Base-by-base conservation (phyloP, 2,797 vertebrate species). In the Paguma larvata region DNA sequence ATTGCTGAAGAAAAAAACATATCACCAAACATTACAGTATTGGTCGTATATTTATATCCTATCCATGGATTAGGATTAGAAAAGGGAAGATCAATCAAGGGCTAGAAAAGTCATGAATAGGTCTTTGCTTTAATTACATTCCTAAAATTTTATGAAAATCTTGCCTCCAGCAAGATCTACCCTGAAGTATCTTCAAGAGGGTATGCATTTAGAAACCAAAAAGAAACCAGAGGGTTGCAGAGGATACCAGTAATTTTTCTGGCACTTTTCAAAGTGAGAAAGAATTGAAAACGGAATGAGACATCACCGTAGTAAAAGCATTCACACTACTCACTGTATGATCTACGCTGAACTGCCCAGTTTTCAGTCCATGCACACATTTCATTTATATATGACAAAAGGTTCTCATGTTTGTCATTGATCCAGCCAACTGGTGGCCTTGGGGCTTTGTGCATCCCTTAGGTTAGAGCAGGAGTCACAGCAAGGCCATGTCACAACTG, bases 241-340 rank as follows among this genome's bases (percentile, higher is more conserved):
- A 97, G 96, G 92, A 98, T 89, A 92, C 73, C 85, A 89, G 82
- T 97, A 97, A 98, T 98, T 98, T 98, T 97, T 98, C 68, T 86
- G 91, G 94, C 93, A 97, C 84, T 94, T 97, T 91, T 93, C 86
- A 91, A 91, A 96, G 97, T 96, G 96, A 96, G 92, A 97, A 97
- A 84, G 96, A 97, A 88, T 63, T 92, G 96, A 92, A 96, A 85
- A 85, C n/a, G 83, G 97, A 92, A 94, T 95, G 97, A 96, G 94
- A 97, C 85, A 80, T 53, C 13, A 23, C 65, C 16, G 18, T 1
- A 27, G 19, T 2, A 10, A 65, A 84, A 79, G 12, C 32, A 53
- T 62, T 82, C 41, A 13, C 13, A 3, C 14, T 6, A 3, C 7
- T 53, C 4, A 9, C 34, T 63, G 12, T 1, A 2, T 32, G 19